Evolutionary conservation across 2,888 invertebrate genomes (phyloP).

Genomic region (Acheta domesticus): DNA sequence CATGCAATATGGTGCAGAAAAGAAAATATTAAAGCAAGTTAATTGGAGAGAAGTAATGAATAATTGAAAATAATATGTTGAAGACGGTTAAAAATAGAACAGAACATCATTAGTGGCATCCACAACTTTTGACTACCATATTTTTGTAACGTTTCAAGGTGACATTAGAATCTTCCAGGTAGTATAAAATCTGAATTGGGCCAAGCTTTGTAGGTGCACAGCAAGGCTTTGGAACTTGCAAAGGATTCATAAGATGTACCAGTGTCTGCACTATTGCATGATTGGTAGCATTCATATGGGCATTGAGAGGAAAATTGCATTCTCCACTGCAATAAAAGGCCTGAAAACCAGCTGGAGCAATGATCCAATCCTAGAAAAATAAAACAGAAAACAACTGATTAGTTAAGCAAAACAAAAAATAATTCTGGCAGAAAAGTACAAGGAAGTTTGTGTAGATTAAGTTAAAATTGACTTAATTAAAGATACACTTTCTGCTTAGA

Average conservation of each 20-base stretch:
- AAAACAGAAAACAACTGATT: conserved; percentile 24
- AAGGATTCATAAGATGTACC: conserved; percentile 70
- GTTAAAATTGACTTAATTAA: no score
- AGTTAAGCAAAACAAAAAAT: neutral
- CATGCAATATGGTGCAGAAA: no score
- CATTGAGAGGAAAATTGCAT: conserved; percentile 89
- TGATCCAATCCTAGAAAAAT: conserved; percentile 80
- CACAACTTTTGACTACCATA: conserved; percentile 97
- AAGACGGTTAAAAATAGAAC: no score
- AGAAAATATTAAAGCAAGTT: no score
- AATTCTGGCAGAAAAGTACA: no score
- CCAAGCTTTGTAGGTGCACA: conserved; percentile 89
- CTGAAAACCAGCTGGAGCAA: conserved; percentile 91
- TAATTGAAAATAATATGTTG: no score
- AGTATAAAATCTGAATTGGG: conserved; percentile 85
- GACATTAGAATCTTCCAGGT: conserved; percentile 85
- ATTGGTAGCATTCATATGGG: conserved; percentile 93
- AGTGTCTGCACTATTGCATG: conserved; percentile 93
- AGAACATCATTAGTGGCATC: conserved; percentile 71
- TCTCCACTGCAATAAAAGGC: conserved; percentile 93
- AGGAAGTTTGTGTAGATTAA: no score
- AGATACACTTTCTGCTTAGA: no score
- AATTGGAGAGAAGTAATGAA: no score
- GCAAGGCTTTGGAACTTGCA: conserved; percentile 79
- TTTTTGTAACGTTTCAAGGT: conserved; percentile 92